These are phyloP conservation scores for Sminthurides aquaticus DNA, from an alignment of 2,888 invertebrate species.

Conservation along the genomic window DNA sequence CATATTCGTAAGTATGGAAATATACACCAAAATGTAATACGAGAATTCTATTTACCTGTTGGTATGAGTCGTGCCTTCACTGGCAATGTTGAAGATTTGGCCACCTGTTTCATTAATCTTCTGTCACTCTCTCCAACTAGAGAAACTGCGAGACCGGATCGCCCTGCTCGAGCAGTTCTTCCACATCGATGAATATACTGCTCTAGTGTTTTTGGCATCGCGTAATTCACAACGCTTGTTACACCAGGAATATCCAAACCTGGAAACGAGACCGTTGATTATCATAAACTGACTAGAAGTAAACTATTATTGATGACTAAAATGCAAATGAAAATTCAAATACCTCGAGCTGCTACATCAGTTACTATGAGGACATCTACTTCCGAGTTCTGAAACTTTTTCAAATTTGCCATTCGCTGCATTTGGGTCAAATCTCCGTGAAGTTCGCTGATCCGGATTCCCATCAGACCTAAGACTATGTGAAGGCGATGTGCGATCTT, in stretches of 20 bases:
- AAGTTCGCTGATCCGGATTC: slow-evolving; percentile 68
- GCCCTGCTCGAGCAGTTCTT: slow-evolving; percentile 89
- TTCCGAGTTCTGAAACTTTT: slow-evolving; percentile 76
- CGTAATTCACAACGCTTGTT: slow-evolving; percentile 73
- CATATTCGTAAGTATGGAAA: too few species aligned
- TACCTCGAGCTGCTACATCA: slow-evolving; percentile 84
- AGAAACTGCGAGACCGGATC: slow-evolving; percentile 87
- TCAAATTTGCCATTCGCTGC: slow-evolving; percentile 80
- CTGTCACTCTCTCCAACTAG: slow-evolving; percentile 90
- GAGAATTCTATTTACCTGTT: slow-evolving; percentile 49
- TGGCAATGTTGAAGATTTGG: slow-evolving; percentile 73
- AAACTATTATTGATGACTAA: not conserved
- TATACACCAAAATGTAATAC: too few species aligned
- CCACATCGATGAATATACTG: slow-evolving; percentile 97
- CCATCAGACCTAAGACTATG: slow-evolving; percentile 80
- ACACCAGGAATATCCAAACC: slow-evolving; percentile 42
- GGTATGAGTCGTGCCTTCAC: slow-evolving; percentile 83
- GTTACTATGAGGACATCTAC: slow-evolving; percentile 86
- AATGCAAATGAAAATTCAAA: not conserved
- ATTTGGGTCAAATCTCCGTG: slow-evolving; percentile 96
- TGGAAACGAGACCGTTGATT: slow-evolving; percentile 1
- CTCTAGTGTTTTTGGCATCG: slow-evolving; percentile 86
- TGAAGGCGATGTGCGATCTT: slow-evolving; percentile 89
- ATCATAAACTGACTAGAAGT: not conserved
- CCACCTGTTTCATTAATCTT: slow-evolving; percentile 80